These are phyloP conservation scores for Lethrus apterus DNA, from an alignment of 1,140 invertebrate species.

Conservation along the genomic window DNA sequence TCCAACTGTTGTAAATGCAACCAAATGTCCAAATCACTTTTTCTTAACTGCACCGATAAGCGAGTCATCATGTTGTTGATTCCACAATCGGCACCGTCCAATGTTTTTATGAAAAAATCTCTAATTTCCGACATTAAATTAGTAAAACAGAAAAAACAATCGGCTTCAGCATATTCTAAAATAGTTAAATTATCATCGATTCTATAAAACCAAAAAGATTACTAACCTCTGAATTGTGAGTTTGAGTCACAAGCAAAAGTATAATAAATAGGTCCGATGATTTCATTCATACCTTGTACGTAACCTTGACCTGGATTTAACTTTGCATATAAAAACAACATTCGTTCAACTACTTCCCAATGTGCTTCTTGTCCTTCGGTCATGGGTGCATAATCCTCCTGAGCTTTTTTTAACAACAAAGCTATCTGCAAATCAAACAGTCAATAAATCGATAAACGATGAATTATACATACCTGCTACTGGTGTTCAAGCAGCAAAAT, in stretches of 20 bases:
- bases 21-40: slow-evolving; percentile 71
- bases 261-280: slow-evolving; percentile 97
- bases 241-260: slow-evolving; percentile 89
- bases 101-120: slow-evolving; percentile 93
- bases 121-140: slow-evolving; percentile 95
- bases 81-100: slow-evolving; percentile 87
- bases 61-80: slow-evolving; percentile 80
- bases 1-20: slow-evolving; percentile 71
- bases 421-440: slow-evolving; percentile 45
- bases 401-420: slow-evolving; percentile 55
- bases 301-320: slow-evolving; percentile 96
- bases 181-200: slow-evolving; percentile 26
- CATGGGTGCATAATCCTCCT: slow-evolving; percentile 73
- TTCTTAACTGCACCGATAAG: slow-evolving; percentile 66
- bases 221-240: slow-evolving; percentile 66
- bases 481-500: slow-evolving; percentile 18
- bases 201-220: slow-evolving; percentile 8
- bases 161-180: slow-evolving; percentile 89
- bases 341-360: slow-evolving; percentile 95
- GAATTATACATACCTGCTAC: slow-evolving; percentile 38
- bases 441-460: slow-evolving; percentile 4
- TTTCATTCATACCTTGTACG: slow-evolving; percentile 99
- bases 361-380: slow-evolving; percentile 80
- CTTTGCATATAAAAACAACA: slow-evolving; percentile 96
- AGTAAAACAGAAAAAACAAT: slow-evolving; percentile 97